Base-by-base conservation (phyloP, 1,140 invertebrate genomes). In the Achroia grisella region DNA sequence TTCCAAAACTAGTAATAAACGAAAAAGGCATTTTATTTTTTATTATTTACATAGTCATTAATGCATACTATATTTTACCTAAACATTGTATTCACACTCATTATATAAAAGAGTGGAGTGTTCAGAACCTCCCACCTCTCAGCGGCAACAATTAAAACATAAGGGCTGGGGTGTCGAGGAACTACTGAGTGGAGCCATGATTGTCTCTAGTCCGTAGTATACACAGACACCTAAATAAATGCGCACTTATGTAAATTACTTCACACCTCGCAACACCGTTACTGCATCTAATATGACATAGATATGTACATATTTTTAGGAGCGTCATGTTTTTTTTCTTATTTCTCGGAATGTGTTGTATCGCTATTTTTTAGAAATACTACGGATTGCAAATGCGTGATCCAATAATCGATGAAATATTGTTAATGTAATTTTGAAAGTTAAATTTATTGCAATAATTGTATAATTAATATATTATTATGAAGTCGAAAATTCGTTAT, bases 91-190 rank as follows among this genome's bases (percentile, higher is more conserved):
- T 48, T 52, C 50, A 53, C 49, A 50, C 52, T 57, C 56, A 35
- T 61, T 42, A 65, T 60, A 73, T 71, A 70, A 71, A 65, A 70
- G 71, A 71, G 68, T 64, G 68, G 51, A 70, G 66, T 62, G 71
- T 56, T 62, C 58, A 64, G 71, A 71, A 68, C 71, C 77, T 71
- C 77, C 76, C 72, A 81, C 68, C 76, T 70, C 75, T 81, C 67
- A 78, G 62, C 52, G 60, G 72, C 71, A 72, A 80, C 76, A 82
- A 84, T 84, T 84, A 84, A 80, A 80, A 73, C 74, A 71, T 71
- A 66, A 80, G 73, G 72, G 3, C 31, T 15, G 23, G 34, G 45
- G 59, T 62, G 67, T 15, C 66, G 62, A 56, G 66, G 60, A 66
- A 67, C 64, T 74, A 77, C 72, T 78, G 49, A 84, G 77, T 81